Base-by-base conservation (phyloP, 2,113 vertebrate genomes). In the Hippocampus abdominalis region DNA sequence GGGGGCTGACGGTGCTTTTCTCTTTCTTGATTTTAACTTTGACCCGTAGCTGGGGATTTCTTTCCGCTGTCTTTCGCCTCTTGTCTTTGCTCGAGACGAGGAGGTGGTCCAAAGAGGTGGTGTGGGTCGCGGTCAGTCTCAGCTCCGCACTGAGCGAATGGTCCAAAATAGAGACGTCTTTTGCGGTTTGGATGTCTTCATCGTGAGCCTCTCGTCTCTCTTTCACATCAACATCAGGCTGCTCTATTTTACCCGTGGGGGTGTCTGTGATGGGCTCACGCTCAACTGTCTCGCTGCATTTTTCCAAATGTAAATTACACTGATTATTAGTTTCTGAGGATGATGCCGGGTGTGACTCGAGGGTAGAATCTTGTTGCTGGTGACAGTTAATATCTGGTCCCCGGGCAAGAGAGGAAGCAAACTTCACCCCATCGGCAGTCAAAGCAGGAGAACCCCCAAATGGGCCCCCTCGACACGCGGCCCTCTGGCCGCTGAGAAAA, bases 401-500 rank as follows among this genome's bases (percentile, higher is more conserved):
- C 25, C 91, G 27, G 6, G 84, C 86, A 2, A 92, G 87, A 40
- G 89, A 91, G 9, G 91, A 93, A 0, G 88, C 90, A 68, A 87
- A 87, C 74, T 92, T 93, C 11, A 91, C 82, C 16, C 88, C 89
- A 53, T 72, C 75, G 8, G 70, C 56, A 15, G 76, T 57, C 65
- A 71, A 51, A 6, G 81, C 67, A 13, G 89, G 83, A 67, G 82
- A 80, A 21, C 90, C 74, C 49, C 88, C 89, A 16, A 93, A 86
- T 1, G 92, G 88, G 48, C 90, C 92, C 0, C 94, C 94, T 73
- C 94, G 89, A 74, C 94, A 94, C 15, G 92, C 81, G 78, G 93
- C 92, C 75, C 92, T 93, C 72, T 95, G 94, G 64, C 93, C 91
- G 42, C 92, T 92, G 0, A 94, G 81, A 57, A 93, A 92, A 0